Evolutionary conservation across 2,113 vertebrate genomes (phyloP).

Genomic region (Xenopus borealis): DNA sequence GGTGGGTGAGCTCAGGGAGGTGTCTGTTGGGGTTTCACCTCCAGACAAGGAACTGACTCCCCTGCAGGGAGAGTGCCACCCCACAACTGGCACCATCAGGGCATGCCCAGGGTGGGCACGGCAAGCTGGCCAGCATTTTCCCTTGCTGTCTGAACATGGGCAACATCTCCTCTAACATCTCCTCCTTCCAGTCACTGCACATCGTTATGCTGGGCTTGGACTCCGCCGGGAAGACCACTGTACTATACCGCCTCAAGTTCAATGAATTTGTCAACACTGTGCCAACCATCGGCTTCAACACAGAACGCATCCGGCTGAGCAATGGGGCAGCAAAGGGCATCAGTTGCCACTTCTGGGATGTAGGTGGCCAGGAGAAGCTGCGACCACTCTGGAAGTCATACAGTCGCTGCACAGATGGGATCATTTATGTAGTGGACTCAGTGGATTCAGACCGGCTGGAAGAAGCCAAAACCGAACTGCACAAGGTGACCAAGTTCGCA

Average conservation of each 20-base stretch:
- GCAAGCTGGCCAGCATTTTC: neutral
- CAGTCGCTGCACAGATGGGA: conserved; percentile 94
- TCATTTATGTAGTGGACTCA: conserved; percentile 97
- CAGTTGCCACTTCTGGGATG: conserved; percentile 98
- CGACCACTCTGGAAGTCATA: conserved; percentile 96
- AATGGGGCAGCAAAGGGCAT: conserved; percentile 92
- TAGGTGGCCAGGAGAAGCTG: conserved; percentile 95
- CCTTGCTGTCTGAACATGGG: conserved; percentile 69
- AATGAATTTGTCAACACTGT: conserved; percentile 98
- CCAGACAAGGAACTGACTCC: neutral
- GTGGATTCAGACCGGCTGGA: conserved; percentile 92
- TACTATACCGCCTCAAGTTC: conserved; percentile 91
- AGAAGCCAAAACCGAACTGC: conserved; percentile 91
- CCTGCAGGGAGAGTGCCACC: neutral
- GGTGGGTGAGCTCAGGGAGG: neutral
- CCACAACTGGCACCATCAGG: neutral
- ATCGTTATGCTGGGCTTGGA: conserved; percentile 97
- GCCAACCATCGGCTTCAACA: conserved; percentile 97
- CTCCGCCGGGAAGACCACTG: conserved; percentile 93
- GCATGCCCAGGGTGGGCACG: conserved; percentile 21
- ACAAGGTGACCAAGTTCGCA: conserved; percentile 94
- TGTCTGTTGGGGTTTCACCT: neutral
- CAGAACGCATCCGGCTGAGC: conserved; percentile 88
- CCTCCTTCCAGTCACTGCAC: conserved; percentile 93
- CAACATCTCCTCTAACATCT: conserved; percentile 93